Conservation (phyloP, 2,888 invertebrate genomes). For the Gymnoscelis rufifasciata region DNA sequence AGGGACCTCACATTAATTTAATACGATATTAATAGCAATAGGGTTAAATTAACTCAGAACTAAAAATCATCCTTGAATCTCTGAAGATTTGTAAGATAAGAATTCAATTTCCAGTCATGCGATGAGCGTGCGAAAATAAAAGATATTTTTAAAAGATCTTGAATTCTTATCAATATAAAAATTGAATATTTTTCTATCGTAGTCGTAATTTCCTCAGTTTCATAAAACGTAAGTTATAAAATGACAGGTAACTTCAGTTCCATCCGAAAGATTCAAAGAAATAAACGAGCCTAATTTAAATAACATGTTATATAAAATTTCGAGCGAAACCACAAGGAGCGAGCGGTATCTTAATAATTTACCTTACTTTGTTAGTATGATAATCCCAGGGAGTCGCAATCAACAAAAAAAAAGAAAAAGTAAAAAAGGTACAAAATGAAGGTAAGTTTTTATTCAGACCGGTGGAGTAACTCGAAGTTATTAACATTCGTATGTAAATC, state of each 20-base stretch:
- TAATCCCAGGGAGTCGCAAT: conserved; percentile 13
- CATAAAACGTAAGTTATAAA: no score
- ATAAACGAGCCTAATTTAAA: not conserved
- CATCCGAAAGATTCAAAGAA: no score
- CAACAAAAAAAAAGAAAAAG: conserved; percentile 10
- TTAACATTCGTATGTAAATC: conserved; percentile 74
- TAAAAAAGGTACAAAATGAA: conserved; percentile 13
- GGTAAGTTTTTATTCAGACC: conserved; percentile 18
- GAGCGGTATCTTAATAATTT: conserved; percentile 12
- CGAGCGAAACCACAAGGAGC: not conserved
- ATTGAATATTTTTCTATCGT: no score
- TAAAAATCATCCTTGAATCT: not conserved
- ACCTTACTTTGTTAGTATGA: conserved; percentile 16
- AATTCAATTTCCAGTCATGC: no score
- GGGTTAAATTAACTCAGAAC: not conserved
- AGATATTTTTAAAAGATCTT: no score
- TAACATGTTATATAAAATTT: not conserved
- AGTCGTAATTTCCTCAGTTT: no score
- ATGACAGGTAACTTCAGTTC: no score
- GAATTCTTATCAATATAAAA: no score
- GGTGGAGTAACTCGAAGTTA: conserved; percentile 45
- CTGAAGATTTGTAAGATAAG: no score
- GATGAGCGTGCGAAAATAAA: no score
- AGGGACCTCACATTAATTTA: not conserved
- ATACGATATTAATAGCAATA: not conserved